phyloP scores from a whole-genome alignment of 2,113 vertebrate species.

The Solea senegalensis region DNA sequence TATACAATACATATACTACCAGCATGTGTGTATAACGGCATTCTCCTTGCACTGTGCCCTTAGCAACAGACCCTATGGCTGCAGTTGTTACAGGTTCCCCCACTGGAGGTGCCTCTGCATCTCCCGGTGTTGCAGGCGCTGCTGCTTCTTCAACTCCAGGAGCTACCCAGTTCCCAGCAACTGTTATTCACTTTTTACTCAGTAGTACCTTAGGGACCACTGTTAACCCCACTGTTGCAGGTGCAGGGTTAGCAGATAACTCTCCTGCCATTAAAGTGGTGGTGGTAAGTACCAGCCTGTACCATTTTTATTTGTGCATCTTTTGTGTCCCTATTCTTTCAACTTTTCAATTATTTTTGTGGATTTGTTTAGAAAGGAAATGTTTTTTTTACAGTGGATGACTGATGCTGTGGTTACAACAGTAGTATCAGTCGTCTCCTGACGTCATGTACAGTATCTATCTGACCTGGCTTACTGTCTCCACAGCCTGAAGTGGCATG shows the following conservation, averaged over 20 bases:
- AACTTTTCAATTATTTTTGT: not conserved
- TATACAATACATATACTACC: not conserved
- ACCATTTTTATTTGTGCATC: not conserved
- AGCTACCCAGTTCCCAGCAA: fast-evolving
- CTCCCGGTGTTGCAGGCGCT: not conserved
- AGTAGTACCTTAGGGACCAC: not conserved
- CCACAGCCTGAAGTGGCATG: slow-evolving; percentile 51
- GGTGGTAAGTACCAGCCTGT: slow-evolving; percentile 22
- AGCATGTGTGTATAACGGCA: not conserved
- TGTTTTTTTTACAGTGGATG: not conserved
- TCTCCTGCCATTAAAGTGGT: fast-evolving
- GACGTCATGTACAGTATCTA: not conserved
- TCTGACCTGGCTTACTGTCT: slow-evolving; percentile 20
- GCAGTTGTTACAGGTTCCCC: not conserved
- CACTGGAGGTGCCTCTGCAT: fast-evolving
- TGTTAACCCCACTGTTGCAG: fast-evolving
- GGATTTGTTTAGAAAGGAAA: no score
- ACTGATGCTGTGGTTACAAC: not conserved
- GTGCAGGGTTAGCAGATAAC: fast-evolving
- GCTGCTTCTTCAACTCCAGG: not conserved
- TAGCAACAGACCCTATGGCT: not conserved
- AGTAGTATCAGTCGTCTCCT: not conserved
- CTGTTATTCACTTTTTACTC: fast-evolving
- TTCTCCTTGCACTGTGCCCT: not conserved
- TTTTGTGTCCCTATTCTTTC: not conserved